Base-by-base conservation (phyloP, 1,140 invertebrate genomes). In the Monochamus saltuarius region DNA sequence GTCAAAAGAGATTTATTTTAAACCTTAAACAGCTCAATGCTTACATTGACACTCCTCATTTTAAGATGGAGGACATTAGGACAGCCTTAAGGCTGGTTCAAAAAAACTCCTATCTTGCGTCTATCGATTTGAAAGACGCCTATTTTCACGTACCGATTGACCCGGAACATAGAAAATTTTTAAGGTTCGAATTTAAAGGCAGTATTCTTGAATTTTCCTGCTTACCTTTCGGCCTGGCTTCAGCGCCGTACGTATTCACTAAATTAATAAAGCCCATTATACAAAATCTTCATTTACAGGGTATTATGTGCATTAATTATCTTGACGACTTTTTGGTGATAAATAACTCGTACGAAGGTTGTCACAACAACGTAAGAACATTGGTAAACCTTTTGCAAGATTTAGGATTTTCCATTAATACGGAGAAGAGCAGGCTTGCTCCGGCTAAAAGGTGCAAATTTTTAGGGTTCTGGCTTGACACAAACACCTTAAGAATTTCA, bases 21-120 rank as follows among this genome's bases (percentile, higher is more conserved):
- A 69, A 67, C 40, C 50, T 70, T 6, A 69, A 72, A 56, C 13
- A 65, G 9, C 49, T 72, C 11, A 69, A 69, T 61, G 11, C 13
- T 42, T 68, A 53, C 42, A 55, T 67, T 35, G 14, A 50, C 7
- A 49, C 51, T 14, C 57, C 58, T 7, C 65, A 73, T 51, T 71
- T 73, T 50, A 69, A 73, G 49, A 38, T 73, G 8, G 60, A 69
- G 40, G 64, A 73, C 47, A 65, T 58, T 56, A 57, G 62, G 37
- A 64, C 60, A 40, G 65, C 55, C 19, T 46, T 54, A 8, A 61
- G 56, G 7, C 19, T 71, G 9, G 62, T 73, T 54, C 35, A 52
- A 11, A 66, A 51, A 29, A 40, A 42, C 56, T 56, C 11, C 19
- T 59, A 52, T 19, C 66, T 67, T 59, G 51, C 70, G 7, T 51